Conservation (phyloP, 2,797 vertebrate genomes). For the Chrysocyon brachyurus region DNA sequence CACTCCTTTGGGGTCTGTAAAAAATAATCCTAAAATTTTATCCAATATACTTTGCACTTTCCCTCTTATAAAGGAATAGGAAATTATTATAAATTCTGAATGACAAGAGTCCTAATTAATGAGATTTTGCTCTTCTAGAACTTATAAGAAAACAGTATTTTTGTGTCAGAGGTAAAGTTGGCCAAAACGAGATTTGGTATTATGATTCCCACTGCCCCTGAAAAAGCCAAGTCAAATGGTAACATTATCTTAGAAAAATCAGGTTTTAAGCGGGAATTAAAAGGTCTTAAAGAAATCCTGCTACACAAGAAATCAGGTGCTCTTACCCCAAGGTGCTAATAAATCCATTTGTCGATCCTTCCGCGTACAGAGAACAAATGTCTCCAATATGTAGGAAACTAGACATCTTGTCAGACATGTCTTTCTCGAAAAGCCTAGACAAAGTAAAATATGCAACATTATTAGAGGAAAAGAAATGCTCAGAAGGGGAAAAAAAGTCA, state of each 20-base stretch:
- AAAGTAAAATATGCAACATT: slow-evolving; percentile 65
- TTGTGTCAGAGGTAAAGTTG: slow-evolving; percentile 21
- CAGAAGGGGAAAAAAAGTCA: neutral
- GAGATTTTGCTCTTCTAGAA: slow-evolving; percentile 26
- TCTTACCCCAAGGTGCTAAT: slow-evolving; percentile 99
- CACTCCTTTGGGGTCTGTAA: neutral
- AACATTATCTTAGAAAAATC: slow-evolving; percentile 32
- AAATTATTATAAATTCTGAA: neutral
- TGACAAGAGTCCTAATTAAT: neutral
- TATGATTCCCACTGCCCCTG: neutral
- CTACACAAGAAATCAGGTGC: neutral
- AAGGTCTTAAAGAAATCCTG: neutral
- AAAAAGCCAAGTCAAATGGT: neutral
- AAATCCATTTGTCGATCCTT: slow-evolving; percentile 98
- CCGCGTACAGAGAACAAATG: slow-evolving; percentile 98
- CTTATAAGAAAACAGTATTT: neutral
- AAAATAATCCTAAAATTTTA: neutral
- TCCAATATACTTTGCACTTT: neutral
- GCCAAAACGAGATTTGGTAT: neutral
- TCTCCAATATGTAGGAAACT: slow-evolving; percentile 99
- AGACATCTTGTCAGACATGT: slow-evolving; percentile 99
- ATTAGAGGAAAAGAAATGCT: slow-evolving; percentile 66
- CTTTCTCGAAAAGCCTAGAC: slow-evolving; percentile 89
- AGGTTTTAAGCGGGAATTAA: neutral
- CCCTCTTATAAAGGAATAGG: neutral